Base-by-base conservation (phyloP, 2,113 vertebrate species). In the Hystrix brachyura region DNA sequence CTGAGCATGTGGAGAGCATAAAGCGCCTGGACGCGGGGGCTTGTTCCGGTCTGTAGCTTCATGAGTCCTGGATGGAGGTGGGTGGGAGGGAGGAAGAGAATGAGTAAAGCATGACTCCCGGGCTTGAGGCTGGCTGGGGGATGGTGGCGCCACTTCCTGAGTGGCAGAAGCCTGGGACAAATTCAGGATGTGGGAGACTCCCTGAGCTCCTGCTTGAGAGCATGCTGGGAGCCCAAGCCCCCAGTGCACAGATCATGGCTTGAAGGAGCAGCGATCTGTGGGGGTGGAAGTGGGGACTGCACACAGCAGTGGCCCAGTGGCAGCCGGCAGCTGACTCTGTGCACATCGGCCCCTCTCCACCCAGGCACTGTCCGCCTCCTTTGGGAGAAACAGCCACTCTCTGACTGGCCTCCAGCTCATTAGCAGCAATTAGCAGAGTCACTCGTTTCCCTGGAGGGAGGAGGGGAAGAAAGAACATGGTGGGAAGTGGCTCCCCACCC, bases 381-480 rank as follows among this genome's bases (percentile, higher is more conserved):
- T 74, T 38, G 13, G 67, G 78, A 95, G 94, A 91, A 88, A 64
- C 7, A 57, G 60, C 46, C 27, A 5, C 65, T 21, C n/a, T 51
- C 51, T 46, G 92, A 86, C 94, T 5, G 43, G 57, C 55, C 92
- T 46, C 21, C 74, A 32, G 46, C 69, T 93, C 79, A 79, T 91
- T 46, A 84, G 87, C 57, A 81, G 62, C 92, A 86, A 97, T 95
- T 79, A 94, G 67, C 34, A 69, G 69, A 38, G n/a, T 84, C 90
- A 91, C 17, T 93, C 87, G n/a, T 60, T 90, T 96, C 90, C 92
- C 96, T 69, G 60, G 87, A 96, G 62, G 90, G 87, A 19, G 60
- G 91, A 89, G 48, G 46, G 32, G 84, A 59, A 90, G 84, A 90
- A 91, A 81, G 74, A 78, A 69, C 46, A 0, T 8, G 72, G 69